Evolutionary conservation across 2,888 invertebrate species (phyloP), one percentile per base, ranked within the genome.

Genomic region (Drosophila barbarae): DNA sequence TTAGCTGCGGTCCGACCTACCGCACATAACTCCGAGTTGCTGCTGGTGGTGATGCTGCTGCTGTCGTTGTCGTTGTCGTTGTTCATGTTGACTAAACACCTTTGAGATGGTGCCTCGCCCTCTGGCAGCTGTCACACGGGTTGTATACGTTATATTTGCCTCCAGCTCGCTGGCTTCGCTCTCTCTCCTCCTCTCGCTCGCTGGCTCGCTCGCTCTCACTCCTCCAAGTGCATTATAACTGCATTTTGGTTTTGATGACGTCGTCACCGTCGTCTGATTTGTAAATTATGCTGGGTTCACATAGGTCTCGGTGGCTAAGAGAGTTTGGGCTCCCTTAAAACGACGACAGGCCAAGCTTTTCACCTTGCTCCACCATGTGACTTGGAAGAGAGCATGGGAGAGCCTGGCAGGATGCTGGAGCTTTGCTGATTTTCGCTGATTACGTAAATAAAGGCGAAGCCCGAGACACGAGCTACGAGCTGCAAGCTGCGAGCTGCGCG

Each of bases 381-480:
- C 61, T 50, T 30, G 63, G n/a, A 30, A 18, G 66, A 57, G 58
- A 15, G 58, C 46, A 26, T 30, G 42, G 50, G 61, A 58, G 66
- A 44, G 51, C 34, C 41, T 8, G 46, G 18, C 30, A 41, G 76
- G 72, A 84, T 71, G 79, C 77, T 83, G 69, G 28, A 84, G 78
- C 84, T 76, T 75, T 76, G 54, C 47, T 73, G 79, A 79, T 84
- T 84, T 74, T 61, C 74, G 66, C 79, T 84, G 84, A 82, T 82
- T 82, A 82, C 82, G 82, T 82, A 82, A 82, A 82, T 82, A 82
- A 84, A 85, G 79, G 81, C 85, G 84, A 79, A 79, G 79, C 79
- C 68, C 38, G 41, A 47, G 59, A 41, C 23, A 26, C 41, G 30
- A 26, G 42, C 42, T 21, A 35, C 15, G 26, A 42, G n/a, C 44